These are phyloP conservation scores for Syrphus vitripennis DNA, from an alignment of 2,888 invertebrate genomes.

Conservation along the genomic window DNA sequence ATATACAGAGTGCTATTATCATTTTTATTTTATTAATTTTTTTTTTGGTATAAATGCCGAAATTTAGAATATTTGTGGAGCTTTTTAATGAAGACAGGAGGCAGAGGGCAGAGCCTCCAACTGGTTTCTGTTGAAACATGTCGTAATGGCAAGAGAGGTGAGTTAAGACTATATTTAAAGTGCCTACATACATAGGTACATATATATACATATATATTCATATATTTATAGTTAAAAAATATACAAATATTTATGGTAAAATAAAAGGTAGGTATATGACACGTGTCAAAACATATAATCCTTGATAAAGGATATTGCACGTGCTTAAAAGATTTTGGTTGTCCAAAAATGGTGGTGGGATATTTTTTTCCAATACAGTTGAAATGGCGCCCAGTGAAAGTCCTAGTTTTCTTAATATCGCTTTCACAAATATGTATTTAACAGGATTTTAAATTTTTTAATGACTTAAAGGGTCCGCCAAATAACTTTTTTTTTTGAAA, in stretches of 20 bases:
- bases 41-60: conserved; percentile 72
- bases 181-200: too few relatives aligned
- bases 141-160: conserved; percentile 82
- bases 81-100: conserved; percentile 77
- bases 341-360: background rate
- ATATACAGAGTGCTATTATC: background rate
- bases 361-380: background rate
- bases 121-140: conserved; percentile 81
- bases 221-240: background rate
- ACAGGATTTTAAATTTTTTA: too few relatives aligned
- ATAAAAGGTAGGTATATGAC: conserved; percentile 17
- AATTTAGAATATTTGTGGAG: conserved; percentile 72
- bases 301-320: background rate
- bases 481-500: too few relatives aligned
- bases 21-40: background rate
- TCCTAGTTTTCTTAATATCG: too few relatives aligned
- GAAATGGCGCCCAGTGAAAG: conserved; percentile 23
- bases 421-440: too few relatives aligned
- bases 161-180: conserved; percentile 71
- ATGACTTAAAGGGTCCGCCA: too few relatives aligned
- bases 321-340: background rate
- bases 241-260: background rate
- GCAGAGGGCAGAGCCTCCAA: conserved; percentile 80
- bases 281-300: conserved; percentile 9
- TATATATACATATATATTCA: background rate